Base-by-base conservation (phyloP, 1,140 invertebrate genomes). In the Drosophila subpulchrella region DNA sequence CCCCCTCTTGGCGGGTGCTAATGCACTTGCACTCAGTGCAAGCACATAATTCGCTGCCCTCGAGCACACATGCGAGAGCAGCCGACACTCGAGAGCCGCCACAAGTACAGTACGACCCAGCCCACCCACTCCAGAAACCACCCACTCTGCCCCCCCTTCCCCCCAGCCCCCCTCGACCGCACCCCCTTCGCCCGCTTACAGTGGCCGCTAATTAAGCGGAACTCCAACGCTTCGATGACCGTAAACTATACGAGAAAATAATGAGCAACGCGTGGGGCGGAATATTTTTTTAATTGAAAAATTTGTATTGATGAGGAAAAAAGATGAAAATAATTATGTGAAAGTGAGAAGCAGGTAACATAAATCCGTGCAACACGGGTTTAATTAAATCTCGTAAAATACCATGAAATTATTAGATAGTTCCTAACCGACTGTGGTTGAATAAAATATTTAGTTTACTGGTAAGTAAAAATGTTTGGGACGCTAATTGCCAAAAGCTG, bases 41-140 rank as follows among this genome's bases (percentile, higher is more conserved):
- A 88, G 83, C 83, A 88, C 84, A 88, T 88, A 88, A 88, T 88
- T 88, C 76, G 83, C 79, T 86, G 82, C 79, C 79, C 71, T 82
- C 79, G 59, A 86, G 81, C 76, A 66, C 63, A 75, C 61, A 76
- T 58, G 65, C 65, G 66, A 86, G 58, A 78, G 70, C 68, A 72
- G 62, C 78, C 82, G 63, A 62, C 70, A 81, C 78, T 78, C 58
- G 55, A 72, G 62, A 76, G 71, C 48, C 61, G 27, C 75, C 78
- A 72, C 54, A 73, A 81, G 62, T 57, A 42, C 56, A 44, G 66
- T 72, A 50, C 65, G 53, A 51, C 44, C 78, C 58, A 42, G 2
- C 0, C 34, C 42, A 56, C 51, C 60, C 72, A 44, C 60, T 46
- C 42, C 47, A 24, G 41, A 47, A 46, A 54, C 48, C 47, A 20